Conservation (phyloP, 1,140 invertebrate species). For the Prorops nasuta region DNA sequence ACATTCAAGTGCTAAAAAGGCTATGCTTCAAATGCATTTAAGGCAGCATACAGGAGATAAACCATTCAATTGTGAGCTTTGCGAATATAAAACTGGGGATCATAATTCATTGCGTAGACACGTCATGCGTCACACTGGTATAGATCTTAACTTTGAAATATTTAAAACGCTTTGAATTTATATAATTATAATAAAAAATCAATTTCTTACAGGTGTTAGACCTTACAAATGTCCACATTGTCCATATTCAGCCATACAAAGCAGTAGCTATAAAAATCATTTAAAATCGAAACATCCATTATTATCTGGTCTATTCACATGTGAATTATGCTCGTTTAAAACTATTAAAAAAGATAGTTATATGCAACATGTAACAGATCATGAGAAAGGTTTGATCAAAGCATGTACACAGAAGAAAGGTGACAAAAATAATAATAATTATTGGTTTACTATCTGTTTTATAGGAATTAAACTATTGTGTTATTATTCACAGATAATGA, state of each 20-base stretch:
- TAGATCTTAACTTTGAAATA: neutral
- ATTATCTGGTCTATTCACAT: constrained; percentile 59
- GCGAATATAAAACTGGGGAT: constrained; percentile 70
- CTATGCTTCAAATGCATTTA: constrained; percentile 67
- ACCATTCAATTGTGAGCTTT: constrained; percentile 70
- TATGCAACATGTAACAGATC: constrained; percentile 59
- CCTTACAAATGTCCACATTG: constrained; percentile 72
- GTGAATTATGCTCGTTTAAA: constrained; percentile 60
- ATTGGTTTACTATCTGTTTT: neutral
- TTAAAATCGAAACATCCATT: constrained; percentile 65
- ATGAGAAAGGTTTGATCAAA: constrained; percentile 58
- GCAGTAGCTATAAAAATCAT: constrained; percentile 68
- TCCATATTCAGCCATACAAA: constrained; percentile 68
- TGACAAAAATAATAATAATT: constrained; percentile 14
- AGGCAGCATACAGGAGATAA: constrained; percentile 75
- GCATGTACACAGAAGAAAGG: constrained; percentile 33
- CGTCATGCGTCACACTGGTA: constrained; percentile 72
- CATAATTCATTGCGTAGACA: constrained; percentile 74
- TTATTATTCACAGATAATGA: constrained; percentile 28
- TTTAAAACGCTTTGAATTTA: neutral
- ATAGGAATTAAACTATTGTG: neutral
- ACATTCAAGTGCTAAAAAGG: constrained; percentile 68
- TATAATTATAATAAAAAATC: no score
- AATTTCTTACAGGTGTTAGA: constrained; percentile 42
- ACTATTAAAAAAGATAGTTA: constrained; percentile 63